Base-by-base conservation (phyloP, 2,888 invertebrate genomes). In the Pedicia rivosa region DNA sequence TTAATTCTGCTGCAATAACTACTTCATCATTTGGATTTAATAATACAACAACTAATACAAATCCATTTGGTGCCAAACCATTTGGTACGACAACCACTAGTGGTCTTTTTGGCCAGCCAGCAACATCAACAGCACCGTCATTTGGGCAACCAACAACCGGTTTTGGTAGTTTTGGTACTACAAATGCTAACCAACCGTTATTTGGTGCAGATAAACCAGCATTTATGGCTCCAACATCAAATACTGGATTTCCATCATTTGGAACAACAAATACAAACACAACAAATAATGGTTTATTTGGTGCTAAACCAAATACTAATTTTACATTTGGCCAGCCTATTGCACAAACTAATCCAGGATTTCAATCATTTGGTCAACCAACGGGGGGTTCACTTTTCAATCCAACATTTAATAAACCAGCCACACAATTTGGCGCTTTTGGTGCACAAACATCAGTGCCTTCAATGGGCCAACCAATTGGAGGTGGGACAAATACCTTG, bases 161-260 rank as follows among this genome's bases (percentile, higher is more conserved):
- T n/a, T n/a, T n/a, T n/a, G n/a, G n/a, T 2, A 59, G 67, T 31
- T 59, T 59, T 75, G 75, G 1, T 70, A 74, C 57, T 67, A 65
- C 45, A 59, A n/a, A 40, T 59, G 59, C 0, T 57, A 59, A 33
- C 38, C 53, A 0, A 44, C 42, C 3, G 38, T 48, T 1, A 70
- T 59, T 9, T 39, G 65, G 72, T 3, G 56, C 34, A 9, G 35
- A 38, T 17, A 38, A 51, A 9, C n/a, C n/a, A n/a, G n/a, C n/a
- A n/a, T n/a, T n/a, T n/a, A n/a, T n/a, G n/a, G 19, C 35, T 6
- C 67, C 10, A 28, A 42, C 41, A 46, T 55, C 19, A 57, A 32
- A 32, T 26, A 16, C 35, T n/a, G n/a, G n/a, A 7, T 35, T 35
- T 10, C 8, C 56, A 38, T 54, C 57, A 25, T 62, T 59, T 40